Percentiles rank a stretch among this genome's conserved stretches.
Conservation (phyloP, 64 coral and sea anemone species). For the Dendronephthya gigantea region DNA sequence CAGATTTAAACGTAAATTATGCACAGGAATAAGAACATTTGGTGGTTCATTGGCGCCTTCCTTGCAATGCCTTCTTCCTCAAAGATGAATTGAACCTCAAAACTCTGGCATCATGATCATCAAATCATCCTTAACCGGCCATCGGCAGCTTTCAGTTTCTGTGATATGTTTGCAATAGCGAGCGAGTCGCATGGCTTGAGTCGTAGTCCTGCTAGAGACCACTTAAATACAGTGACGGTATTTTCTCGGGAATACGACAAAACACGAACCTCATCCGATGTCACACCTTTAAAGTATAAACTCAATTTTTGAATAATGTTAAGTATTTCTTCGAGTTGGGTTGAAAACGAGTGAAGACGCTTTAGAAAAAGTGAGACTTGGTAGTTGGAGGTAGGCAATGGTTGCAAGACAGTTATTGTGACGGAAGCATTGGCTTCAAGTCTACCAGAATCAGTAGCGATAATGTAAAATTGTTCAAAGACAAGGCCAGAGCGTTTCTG, state of each 20-base stretch:
- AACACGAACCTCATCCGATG: background rate
- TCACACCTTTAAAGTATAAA: background rate
- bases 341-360: background rate
- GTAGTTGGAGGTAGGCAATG: background rate
- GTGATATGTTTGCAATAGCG: background rate
- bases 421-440: background rate
- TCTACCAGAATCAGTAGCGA: constrained; percentile 27
- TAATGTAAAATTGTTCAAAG: constrained; percentile 9
- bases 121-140: constrained; percentile 7
- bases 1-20: background rate
- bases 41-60: constrained; percentile 16
- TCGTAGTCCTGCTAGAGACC: background rate
- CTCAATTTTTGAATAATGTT: background rate
- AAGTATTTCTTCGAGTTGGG: background rate
- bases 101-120: constrained; percentile 25
- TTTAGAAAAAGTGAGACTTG: background rate
- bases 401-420: background rate
- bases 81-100: constrained; percentile 24
- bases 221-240: background rate
- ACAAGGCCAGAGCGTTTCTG: background rate
- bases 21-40: background rate
- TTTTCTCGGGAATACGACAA: background rate
- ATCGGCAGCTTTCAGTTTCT: background rate
- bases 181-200: background rate
- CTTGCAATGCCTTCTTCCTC: constrained; percentile 22